Conservation (phyloP, 1,140 invertebrate genomes). For the Bombus impatiens region DNA sequence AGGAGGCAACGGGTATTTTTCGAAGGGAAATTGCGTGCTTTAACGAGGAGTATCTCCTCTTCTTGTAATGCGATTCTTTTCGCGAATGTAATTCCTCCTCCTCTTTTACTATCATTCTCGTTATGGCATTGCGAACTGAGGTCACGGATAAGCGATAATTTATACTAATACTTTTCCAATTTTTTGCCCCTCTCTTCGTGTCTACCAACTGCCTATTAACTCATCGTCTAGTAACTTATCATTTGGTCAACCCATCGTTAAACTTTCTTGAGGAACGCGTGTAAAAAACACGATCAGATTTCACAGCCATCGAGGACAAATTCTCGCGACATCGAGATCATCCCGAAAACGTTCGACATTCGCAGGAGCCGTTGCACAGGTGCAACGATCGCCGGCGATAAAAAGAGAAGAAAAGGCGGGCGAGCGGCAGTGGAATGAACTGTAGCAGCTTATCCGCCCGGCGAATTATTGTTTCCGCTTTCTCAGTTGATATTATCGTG, state of each 20-base stretch:
- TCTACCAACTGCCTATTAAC: neutral
- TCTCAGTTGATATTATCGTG: slow-evolving; percentile 65
- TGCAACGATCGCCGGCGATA: slow-evolving; percentile 15
- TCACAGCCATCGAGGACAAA: too few relatives aligned
- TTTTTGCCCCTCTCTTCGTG: neutral
- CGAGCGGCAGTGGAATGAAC: slow-evolving; percentile 54
- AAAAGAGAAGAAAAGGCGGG: slow-evolving; percentile 19
- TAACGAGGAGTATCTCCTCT: slow-evolving; percentile 9
- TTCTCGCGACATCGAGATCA: neutral
- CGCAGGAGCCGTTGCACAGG: neutral
- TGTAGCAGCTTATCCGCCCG: slow-evolving; percentile 58
- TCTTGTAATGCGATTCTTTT: slow-evolving; percentile 10
- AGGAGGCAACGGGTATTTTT: neutral
- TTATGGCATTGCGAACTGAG: slow-evolving; percentile 33
- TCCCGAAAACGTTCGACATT: neutral
- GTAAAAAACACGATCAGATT: neutral
- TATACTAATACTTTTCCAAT: neutral
- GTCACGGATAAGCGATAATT: slow-evolving; percentile 8
- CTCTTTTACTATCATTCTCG: neutral
- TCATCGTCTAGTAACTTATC: neutral
- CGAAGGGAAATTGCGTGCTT: neutral
- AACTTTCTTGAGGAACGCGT: neutral
- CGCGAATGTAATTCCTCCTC: neutral
- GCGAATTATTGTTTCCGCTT: slow-evolving; percentile 66
- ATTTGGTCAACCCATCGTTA: neutral